Conservation (phyloP, 1,140 invertebrate species). For the Drosophila subobscura region DNA sequence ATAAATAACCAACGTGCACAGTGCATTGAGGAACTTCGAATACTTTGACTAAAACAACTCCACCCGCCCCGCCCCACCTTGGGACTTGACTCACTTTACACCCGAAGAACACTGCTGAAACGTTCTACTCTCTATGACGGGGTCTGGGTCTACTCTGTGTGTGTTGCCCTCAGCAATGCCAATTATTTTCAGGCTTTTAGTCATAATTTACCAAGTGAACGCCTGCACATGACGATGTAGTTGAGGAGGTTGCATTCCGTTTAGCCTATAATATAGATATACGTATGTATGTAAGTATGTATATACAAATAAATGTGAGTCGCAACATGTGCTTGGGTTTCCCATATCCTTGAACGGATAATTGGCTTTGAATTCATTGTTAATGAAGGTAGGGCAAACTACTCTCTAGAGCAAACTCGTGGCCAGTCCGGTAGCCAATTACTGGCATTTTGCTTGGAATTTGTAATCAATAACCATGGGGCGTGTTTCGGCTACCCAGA, state of each 20-base stretch:
- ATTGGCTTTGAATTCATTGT: conserved; percentile 23
- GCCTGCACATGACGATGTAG: conserved; percentile 55
- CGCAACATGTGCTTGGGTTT: conserved; percentile 57
- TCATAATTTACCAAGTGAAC: conserved; percentile 67
- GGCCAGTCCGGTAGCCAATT: conserved; percentile 7
- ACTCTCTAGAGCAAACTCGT: background rate
- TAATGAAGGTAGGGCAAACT: conserved; percentile 1
- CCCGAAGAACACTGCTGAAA: conserved; percentile 10
- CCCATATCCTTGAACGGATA: conserved; percentile 51
- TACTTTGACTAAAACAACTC: background rate
- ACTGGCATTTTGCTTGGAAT: background rate
- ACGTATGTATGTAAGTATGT: background rate
- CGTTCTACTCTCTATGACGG: background rate
- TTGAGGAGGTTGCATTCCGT: conserved; percentile 17
- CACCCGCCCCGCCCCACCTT: background rate
- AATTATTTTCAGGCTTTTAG: conserved; percentile 67
- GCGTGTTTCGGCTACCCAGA: no score
- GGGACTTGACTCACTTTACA: conserved; percentile 4
- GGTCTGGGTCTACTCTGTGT: background rate
- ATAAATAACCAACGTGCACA: conserved; percentile 66
- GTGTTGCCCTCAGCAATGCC: conserved; percentile 43
- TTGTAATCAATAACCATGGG: background rate
- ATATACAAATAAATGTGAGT: background rate
- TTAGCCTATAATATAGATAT: background rate
- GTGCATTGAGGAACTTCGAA: conserved; percentile 17